phyloP scores from a whole-genome alignment of 2,113 vertebrate species.

The Melospiza georgiana region DNA sequence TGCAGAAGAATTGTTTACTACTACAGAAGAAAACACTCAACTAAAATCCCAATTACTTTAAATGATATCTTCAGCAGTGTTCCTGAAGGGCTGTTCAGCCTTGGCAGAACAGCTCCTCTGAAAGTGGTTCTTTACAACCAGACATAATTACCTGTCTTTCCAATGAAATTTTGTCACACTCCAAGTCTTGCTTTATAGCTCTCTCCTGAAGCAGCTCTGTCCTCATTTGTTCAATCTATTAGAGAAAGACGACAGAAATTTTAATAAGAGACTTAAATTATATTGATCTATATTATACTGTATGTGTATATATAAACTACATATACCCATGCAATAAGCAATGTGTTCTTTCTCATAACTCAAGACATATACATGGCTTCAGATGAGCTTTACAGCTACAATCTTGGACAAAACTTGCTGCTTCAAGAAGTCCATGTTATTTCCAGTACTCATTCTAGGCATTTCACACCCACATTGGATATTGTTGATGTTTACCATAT shows the following conservation, averaged over 20 bases:
- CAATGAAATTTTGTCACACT: conserved; percentile 96
- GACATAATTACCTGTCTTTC: conserved; percentile 90
- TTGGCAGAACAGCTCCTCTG: background rate
- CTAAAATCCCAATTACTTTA: background rate
- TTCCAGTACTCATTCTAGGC: background rate
- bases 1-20: background rate
- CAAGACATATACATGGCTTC: background rate
- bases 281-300: background rate
- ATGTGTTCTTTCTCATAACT: background rate
- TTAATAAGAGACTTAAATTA: background rate
- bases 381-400: background rate
- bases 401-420: background rate
- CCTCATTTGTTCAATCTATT: conserved; percentile 95
- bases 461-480: background rate
- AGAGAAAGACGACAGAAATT: conserved; percentile 29
- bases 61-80: background rate
- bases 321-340: background rate
- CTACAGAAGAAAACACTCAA: background rate
- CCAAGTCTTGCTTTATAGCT: conserved; percentile 89
- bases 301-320: background rate
- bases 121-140: background rate
- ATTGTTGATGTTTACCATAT: background rate
- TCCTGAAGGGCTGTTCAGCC: background rate
- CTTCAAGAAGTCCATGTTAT: background rate
- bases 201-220: conserved; percentile 94